Conservation (phyloP, 2,113 vertebrate species). For the Crocuta crocuta region DNA sequence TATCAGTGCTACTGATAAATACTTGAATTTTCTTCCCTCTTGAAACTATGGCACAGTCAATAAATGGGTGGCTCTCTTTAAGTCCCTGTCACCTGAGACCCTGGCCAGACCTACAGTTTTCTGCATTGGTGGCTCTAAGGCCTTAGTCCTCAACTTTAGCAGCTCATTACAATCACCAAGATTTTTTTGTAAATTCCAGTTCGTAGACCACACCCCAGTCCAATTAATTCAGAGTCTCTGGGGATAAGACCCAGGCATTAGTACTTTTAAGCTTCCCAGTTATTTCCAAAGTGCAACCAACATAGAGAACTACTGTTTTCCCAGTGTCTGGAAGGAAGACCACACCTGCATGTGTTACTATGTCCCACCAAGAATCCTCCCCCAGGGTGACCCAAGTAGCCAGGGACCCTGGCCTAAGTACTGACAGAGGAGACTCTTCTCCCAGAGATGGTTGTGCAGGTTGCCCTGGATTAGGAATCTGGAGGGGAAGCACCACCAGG, state of each 20-base stretch:
- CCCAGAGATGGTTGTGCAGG: background rate
- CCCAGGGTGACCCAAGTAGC: background rate
- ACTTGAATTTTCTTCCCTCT: background rate
- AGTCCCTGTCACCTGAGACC: background rate
- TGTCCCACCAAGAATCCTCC: background rate
- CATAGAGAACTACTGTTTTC: background rate
- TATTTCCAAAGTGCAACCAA: background rate
- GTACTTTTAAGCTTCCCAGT: background rate
- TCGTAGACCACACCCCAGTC: background rate
- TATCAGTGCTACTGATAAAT: background rate
- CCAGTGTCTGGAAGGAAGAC: background rate
- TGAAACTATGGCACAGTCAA: background rate
- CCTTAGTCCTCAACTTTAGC: background rate
- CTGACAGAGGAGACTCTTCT: background rate
- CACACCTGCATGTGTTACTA: background rate
- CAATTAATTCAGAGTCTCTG: conserved; percentile 10
- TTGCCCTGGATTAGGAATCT: background rate
- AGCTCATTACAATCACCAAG: background rate
- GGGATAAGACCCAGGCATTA: background rate
- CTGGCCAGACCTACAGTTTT: background rate
- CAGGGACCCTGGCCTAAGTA: background rate
- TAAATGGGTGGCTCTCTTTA: background rate
- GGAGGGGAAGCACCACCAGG: background rate
- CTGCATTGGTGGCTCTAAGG: background rate
- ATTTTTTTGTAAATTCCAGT: background rate